Base-by-base conservation (phyloP, 1,140 invertebrate species). In the Zaprionus camerounensis region DNA sequence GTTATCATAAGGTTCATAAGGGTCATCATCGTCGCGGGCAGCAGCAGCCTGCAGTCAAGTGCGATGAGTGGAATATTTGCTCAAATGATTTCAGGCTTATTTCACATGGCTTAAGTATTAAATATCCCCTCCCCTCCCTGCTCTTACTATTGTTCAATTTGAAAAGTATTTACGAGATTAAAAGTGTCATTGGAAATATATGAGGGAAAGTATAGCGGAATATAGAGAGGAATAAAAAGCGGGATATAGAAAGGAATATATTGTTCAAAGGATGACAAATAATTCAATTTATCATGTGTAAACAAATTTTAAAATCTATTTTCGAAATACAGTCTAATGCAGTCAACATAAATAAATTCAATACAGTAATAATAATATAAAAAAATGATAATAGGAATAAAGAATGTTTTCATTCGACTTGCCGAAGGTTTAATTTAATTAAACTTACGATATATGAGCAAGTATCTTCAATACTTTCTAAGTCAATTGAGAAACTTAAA, bases 1-100 rank as follows among this genome's bases (percentile, higher is more conserved):
- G 81, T 82, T 90, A 77, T 81, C 72, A 71, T 49, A 80, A 70
- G 70, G 63, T 63, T 67, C 78, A 88, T 62, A 65, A 56, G 24
- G 41, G 41, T 46, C 41, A 46, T 46, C n/a, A 46, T n/a, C 5
- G 6, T 44, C n/a, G n/a, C 41, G 7, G 7, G 15, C 38, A 44
- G 38, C n/a, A 17, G n/a, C 41, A 9, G 41, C 15, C 38, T n/a
- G n/a, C 6, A 44, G 41, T 46, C 15, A 26, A 56, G 22, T 56
- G 22, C n/a, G 26, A 31, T 26, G 22, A 70, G 26, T 77, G 51
- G 36, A 55, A 77, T 55, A 78, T 78, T 58, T 58, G 26, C 56
- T 12, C 12, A 61, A 38, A 28, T 26, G 38, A 61, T 61, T 61
- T 61, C 58, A 38, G 20, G 26, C 22, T 61, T 61, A 61, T 61